Evolutionary conservation across 1,140 invertebrate species (phyloP), one percentile per base, ranked within the genome.

Genomic region (Drosophila fuyamai): DNA sequence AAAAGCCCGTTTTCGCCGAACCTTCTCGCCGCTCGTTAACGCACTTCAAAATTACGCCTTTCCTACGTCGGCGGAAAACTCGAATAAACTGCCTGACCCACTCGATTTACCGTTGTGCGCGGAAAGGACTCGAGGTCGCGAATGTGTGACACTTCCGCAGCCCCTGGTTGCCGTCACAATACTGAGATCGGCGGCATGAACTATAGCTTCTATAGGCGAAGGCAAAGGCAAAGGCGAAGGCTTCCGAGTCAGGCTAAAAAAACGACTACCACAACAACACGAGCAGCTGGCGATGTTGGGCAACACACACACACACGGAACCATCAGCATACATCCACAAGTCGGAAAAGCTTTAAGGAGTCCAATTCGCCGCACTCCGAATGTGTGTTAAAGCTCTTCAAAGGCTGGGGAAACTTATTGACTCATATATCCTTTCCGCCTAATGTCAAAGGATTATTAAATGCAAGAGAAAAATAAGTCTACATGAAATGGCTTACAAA

Each of bases 311-410:
- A 27, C 9, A 0, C 50, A 55, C 43, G 6, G 29, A 40, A 27
- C 23, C 36, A 43, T 6, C 2, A 18, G 3, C 43, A 47, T 16
- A 44, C 43, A 50, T 1, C 10, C 16, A 7, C 27, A 32, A n/a
- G 18, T 46, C 9, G 61, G 13, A 16, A 32, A 70, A 71, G 67
- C 43, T 71, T 27, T 27, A 13, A 46, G 27, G 29, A 43, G 0
- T 1, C 18, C 9, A 74, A 68, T 81, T 86, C 78, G 81, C 81
- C 81, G 70, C 53, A 88, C 55, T 86, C 82, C 83, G 82, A 86
- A 88, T 50, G 53, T 44, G 35, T 55, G 35, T 50, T 44, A 67
- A 67, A 57, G 54, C 36, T 59, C 23, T 0, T 8, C 9, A 12
- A 36, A 36, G 14, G 0, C 8, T 5, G 67, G 67, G 51, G 67